Evolutionary conservation across 2,113 vertebrate species (phyloP).

Genomic region (Rhadina sibilatrix): DNA sequence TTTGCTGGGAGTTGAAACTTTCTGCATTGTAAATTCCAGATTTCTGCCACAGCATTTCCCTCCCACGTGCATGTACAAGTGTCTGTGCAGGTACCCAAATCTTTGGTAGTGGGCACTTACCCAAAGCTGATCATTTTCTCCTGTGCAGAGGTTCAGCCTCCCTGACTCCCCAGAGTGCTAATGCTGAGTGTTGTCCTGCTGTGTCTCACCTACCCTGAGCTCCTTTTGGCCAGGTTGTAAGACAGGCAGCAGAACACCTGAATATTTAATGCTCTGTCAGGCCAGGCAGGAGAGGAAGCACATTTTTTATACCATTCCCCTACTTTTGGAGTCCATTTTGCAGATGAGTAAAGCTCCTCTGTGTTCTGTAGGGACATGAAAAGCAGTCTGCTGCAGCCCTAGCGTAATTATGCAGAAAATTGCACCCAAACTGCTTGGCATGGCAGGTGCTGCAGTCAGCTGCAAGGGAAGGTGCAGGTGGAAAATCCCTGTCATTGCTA

Average conservation of each 20-base stretch:
- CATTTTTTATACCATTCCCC: neutral
- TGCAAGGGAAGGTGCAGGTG: neutral
- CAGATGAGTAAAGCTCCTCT: neutral
- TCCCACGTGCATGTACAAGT: fast-evolving
- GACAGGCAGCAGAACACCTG: neutral
- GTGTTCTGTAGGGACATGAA: neutral
- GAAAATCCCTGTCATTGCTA: neutral
- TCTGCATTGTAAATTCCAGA: neutral
- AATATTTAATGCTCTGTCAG: neutral
- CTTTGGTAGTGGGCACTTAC: neutral
- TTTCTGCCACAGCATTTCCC: neutral
- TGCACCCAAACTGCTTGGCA: neutral
- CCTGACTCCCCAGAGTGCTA: neutral
- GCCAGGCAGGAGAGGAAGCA: neutral
- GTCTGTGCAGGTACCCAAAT: fast-evolving
- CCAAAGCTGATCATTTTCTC: neutral
- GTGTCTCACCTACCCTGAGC: neutral
- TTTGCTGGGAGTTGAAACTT: neutral
- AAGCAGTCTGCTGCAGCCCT: neutral
- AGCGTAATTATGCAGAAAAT: neutral
- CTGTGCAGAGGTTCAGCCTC: neutral
- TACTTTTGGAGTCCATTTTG: neutral
- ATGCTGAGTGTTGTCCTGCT: neutral
- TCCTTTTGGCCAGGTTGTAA: neutral
- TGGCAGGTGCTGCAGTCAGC: neutral